phyloP scores from a whole-genome alignment of 2,797 vertebrate genomes.

The Petrocephalus schoutedeni region DNA sequence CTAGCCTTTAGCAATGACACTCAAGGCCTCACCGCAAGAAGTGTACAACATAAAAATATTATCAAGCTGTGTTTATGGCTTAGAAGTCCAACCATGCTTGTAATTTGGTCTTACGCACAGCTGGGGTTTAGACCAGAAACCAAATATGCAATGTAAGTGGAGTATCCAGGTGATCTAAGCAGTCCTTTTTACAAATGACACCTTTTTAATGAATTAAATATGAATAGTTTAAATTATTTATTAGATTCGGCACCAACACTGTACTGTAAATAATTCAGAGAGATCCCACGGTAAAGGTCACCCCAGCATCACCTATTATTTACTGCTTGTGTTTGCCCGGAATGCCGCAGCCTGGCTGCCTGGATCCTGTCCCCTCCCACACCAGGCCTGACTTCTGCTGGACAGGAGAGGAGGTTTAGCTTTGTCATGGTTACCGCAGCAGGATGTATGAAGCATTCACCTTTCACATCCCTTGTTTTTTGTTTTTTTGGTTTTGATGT shows the following conservation, averaged over 20 bases:
- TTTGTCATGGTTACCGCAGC: not conserved
- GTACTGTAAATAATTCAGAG: slow-evolving; percentile 60
- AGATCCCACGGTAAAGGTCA: slow-evolving; percentile 59
- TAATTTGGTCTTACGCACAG: not conserved
- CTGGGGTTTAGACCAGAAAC: not conserved
- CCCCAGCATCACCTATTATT: slow-evolving; percentile 61
- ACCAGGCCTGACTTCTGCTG: not conserved
- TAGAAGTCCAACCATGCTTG: not conserved
- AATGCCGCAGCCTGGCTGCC: not conserved
- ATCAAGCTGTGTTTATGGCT: not conserved
- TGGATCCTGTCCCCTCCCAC: not conserved
- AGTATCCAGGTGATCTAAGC: not conserved
- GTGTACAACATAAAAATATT: not conserved
- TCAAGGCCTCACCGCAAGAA: not conserved
- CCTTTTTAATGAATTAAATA: slow-evolving; percentile 59
- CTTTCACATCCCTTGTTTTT: not conserved
- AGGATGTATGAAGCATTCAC: not conserved
- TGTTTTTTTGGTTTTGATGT: not conserved
- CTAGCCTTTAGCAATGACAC: not conserved
- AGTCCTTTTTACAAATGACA: slow-evolving; percentile 39
- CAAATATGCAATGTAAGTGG: not conserved
- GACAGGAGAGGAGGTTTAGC: not conserved
- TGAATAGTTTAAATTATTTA: slow-evolving; percentile 52
- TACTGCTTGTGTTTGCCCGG: slow-evolving; percentile 28
- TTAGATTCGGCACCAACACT: slow-evolving; percentile 52